Conservation (phyloP, 2,888 invertebrate species). For the Nomada goodeniana region DNA sequence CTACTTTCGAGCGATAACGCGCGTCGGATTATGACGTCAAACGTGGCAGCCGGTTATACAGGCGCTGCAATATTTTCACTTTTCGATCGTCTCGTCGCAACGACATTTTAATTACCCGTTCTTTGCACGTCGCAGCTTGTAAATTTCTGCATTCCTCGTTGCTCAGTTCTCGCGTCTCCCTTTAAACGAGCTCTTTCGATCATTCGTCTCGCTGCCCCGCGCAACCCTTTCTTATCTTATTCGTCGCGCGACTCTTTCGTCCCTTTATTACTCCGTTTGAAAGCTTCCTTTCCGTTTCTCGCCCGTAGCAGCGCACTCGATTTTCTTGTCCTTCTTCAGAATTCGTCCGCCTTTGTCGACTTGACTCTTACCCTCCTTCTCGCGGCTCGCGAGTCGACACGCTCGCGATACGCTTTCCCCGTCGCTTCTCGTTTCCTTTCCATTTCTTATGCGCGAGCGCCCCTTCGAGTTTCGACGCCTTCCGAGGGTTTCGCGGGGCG, state of each 20-base stretch:
- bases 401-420: not conserved
- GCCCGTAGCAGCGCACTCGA: not conserved
- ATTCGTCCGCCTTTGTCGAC: slow-evolving; percentile 29
- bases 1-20: slow-evolving; percentile 20
- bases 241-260: not conserved
- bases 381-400: too few species aligned
- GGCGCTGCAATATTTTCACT: too few species aligned
- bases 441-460: slow-evolving; percentile 15
- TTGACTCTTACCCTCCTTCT: not conserved
- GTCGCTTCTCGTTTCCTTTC: not conserved
- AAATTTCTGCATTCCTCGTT: not conserved
- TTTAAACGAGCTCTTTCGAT: slow-evolving; percentile 34
- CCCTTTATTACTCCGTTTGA: slow-evolving; percentile 23
- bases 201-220: slow-evolving; percentile 21
- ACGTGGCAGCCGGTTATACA: not conserved
- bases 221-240: slow-evolving; percentile 6
- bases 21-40: not conserved
- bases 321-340: not conserved
- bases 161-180: slow-evolving; percentile 2
- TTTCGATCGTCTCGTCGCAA: too few species aligned
- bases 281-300: slow-evolving; percentile 8
- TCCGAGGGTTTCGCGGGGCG: not conserved
- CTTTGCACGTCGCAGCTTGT: too few species aligned
- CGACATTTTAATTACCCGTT: slow-evolving; percentile 11
- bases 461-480: not conserved